Base-by-base conservation (phyloP, 2,888 invertebrate genomes). In the Andrena bucephala region DNA sequence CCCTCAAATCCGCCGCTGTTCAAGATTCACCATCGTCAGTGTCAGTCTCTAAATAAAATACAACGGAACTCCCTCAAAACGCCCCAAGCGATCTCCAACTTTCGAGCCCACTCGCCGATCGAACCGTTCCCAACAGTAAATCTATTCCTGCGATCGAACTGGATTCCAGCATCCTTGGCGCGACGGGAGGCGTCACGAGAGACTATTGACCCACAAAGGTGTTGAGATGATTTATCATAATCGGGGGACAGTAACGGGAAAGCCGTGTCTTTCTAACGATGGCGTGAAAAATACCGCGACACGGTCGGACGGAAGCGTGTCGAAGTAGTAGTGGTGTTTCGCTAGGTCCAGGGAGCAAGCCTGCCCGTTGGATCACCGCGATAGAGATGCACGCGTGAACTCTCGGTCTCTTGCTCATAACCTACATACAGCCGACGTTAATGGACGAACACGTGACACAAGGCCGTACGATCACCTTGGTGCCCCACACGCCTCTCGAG, bases 381-480 rank as follows among this genome's bases (percentile, higher is more conserved):
- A 48, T 31, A 67, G 74, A 69, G 72, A 72, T 62, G 59, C 52
- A 70, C 65, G 54, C 31, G 65, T 73, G 73, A 69, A 79, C 59
- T 76, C 60, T 68, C 80, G 48, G 63, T 76, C 68, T 63, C 80
- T 66, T 66, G 65, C 66, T 68, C 80, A 72, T 83, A 81, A 66
- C 83, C 83, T 77, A 83, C 83, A 83, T 74, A 77, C 71, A 74
- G 78, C 42, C 78, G 84, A 84, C 82, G 74, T 76, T 87, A 87
- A 84, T 87, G 87, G 84, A 87, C 79, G 84, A 78, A 82, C 89
- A 88, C 90, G 91, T 90, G 91, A 91, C 90, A 89, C 92, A 92
- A 92, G 92, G 92, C 90, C 92, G 91, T 87, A 87, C 89, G 89
- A 90, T 92, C 90, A 92, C 92, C 92, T 92, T 92, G 92, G 87